Conservation (phyloP, 2,113 vertebrate genomes). For the Dipodomys ordii region DNA sequence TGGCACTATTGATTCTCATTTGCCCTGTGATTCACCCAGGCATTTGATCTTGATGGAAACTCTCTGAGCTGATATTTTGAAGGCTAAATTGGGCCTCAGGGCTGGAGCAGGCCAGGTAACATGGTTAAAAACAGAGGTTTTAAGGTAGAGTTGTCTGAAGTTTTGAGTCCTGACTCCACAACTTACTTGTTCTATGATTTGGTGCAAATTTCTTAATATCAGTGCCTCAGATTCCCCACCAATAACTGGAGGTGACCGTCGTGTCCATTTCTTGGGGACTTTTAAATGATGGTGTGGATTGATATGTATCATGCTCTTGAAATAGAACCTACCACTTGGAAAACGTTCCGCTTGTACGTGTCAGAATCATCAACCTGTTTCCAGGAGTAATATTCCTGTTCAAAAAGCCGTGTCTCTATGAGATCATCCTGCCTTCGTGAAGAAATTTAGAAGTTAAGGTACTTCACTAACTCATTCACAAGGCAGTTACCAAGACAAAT, state of each 20-base stretch:
- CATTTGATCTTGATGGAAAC: constrained; percentile 11
- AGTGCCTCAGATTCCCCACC: background rate
- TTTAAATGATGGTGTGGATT: background rate
- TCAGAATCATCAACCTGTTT: background rate
- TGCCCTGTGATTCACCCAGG: background rate
- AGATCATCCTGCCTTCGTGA: no score
- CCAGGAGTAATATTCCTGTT: background rate
- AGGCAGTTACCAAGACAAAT: background rate
- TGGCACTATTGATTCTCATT: background rate
- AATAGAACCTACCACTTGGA: background rate
- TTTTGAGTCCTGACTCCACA: background rate
- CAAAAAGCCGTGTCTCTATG: background rate
- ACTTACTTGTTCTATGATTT: background rate
- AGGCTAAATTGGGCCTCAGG: background rate
- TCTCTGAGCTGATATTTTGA: constrained; percentile 11
- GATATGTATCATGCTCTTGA: constrained; percentile 10
- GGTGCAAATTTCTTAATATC: background rate
- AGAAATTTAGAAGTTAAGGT: background rate
- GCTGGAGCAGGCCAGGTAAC: background rate
- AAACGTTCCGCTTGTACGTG: background rate
- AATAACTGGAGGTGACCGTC: background rate
- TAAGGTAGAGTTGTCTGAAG: background rate
- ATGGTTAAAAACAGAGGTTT: background rate
- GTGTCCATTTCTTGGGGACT: background rate
- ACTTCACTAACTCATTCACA: background rate